Evolutionary conservation across 2,113 vertebrate genomes (phyloP).

Genomic region (Corythornis madagascariensis): DNA sequence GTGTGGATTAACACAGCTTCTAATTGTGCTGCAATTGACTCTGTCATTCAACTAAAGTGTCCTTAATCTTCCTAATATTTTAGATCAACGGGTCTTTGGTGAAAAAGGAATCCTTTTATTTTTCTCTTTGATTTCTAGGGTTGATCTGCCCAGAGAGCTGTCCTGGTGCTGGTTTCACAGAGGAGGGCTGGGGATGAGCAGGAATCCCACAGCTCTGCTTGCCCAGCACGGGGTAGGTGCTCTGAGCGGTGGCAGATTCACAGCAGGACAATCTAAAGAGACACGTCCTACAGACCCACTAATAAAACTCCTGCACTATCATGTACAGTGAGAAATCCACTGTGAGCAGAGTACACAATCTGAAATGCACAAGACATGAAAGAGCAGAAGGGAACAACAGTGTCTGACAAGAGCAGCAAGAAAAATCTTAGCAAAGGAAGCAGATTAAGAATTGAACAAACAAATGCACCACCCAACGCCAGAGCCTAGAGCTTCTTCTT

Average conservation of each 20-base stretch:
- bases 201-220: neutral
- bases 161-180: neutral
- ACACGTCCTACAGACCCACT: neutral
- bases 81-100: neutral
- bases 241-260: neutral
- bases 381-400: neutral
- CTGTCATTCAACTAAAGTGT: neutral
- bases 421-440: neutral
- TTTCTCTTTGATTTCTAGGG: neutral
- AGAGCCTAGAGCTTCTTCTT: neutral
- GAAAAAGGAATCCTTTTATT: neutral
- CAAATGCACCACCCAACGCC: neutral
- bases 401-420: neutral
- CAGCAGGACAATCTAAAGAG: neutral
- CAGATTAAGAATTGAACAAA: neutral
- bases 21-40: neutral
- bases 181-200: neutral
- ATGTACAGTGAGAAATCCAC: neutral
- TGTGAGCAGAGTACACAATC: neutral
- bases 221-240: neutral
- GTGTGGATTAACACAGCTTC: neutral
- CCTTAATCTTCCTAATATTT: neutral
- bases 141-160: neutral
- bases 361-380: neutral
- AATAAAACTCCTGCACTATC: neutral